These are phyloP conservation scores for Drosophila bunnanda DNA, from an alignment of 2,888 invertebrate genomes.

Conservation along the genomic window DNA sequence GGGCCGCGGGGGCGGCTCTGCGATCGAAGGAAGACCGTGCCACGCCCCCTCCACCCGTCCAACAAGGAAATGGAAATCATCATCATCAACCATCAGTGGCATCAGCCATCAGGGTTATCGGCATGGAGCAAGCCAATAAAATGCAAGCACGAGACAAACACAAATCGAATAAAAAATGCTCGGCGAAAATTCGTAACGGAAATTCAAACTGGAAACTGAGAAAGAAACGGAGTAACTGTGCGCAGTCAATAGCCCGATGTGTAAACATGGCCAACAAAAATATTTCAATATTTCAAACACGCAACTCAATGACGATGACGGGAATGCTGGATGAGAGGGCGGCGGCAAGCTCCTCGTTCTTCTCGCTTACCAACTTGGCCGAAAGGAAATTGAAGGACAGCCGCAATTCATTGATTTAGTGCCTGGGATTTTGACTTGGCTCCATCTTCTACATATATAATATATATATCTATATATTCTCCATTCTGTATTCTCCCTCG, in stretches of 20 bases:
- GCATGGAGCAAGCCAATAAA: slow-evolving; percentile 68
- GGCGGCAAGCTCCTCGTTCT: slow-evolving; percentile 24
- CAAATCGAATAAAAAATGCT: slow-evolving; percentile 76
- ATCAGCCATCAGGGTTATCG: slow-evolving; percentile 46
- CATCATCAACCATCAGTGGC: slow-evolving; percentile 24
- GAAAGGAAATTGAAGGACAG: slow-evolving; percentile 71
- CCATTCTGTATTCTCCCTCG: slow-evolving; percentile 13
- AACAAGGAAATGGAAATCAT: slow-evolving; percentile 53
- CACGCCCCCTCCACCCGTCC: slow-evolving; percentile 29
- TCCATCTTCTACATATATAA: slow-evolving; percentile 5
- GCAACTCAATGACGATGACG: slow-evolving; percentile 47
- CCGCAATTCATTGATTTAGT: slow-evolving; percentile 75
- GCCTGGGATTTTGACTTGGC: slow-evolving; percentile 60
- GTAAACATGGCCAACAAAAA: slow-evolving; percentile 69
- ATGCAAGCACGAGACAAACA: slow-evolving; percentile 50
- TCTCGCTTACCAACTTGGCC: slow-evolving; percentile 43
- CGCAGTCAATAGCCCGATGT: slow-evolving; percentile 70
- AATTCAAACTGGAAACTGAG: slow-evolving; percentile 49
- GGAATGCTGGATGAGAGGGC: slow-evolving; percentile 49
- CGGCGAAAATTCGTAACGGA: slow-evolving; percentile 54
- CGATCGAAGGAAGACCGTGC: slow-evolving; percentile 61
- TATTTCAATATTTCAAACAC: slow-evolving; percentile 73
- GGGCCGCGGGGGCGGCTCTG: slow-evolving; percentile 34
- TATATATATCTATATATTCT: not conserved
- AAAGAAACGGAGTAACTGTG: slow-evolving; percentile 39